Base-by-base conservation (phyloP, 1,140 invertebrate genomes). In the Drosophila kanapiae region DNA sequence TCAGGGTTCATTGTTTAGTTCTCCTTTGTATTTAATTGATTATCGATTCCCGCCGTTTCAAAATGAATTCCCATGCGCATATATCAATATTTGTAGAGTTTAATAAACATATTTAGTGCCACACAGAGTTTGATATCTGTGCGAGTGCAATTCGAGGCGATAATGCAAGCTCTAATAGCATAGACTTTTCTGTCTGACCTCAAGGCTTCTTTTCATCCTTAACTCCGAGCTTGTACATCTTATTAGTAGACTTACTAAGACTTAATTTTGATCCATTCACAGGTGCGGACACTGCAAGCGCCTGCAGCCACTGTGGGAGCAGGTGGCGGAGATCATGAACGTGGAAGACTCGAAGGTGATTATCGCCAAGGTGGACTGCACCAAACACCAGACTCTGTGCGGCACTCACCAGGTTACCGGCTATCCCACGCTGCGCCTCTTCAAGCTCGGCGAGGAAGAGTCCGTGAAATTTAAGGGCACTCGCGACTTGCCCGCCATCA, bases 301-400 rank as follows among this genome's bases (percentile, higher is more conserved):
- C 78, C 88, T 97, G 58, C 93, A 93, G 38, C 96, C 96, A 6
- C 95, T 95, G 31, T 97, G 96, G 96, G 95, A 96, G 59, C 94
- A 96, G 80, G 91, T 97, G 72, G 96, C 95, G 3, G 95, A 96
- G 92, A 95, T 95, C 83, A 94, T 95, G 53, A 96, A 96, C 63
- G 91, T 93, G 61, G 94, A 94, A 57, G 94, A 95, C 61, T 94
- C 93, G 18, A 94, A 95, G 85, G 94, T 96, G 43, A 94, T 93
- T 59, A 95, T 96, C 68, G 96, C 94, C 4, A 96, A 96, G 93
- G 96, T 97, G 4, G 96, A 97, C 91, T 97, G 97, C 91, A 97
- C 96, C 2, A 93, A 93, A 14, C 95, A 97, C 68, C 95, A 94
- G 45, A 91, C 93, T 13, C 86, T 97, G 3, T 97, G 97, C 91